phyloP scores from a whole-genome alignment of 2,113 vertebrate species.

The Falcunculus frontatus region DNA sequence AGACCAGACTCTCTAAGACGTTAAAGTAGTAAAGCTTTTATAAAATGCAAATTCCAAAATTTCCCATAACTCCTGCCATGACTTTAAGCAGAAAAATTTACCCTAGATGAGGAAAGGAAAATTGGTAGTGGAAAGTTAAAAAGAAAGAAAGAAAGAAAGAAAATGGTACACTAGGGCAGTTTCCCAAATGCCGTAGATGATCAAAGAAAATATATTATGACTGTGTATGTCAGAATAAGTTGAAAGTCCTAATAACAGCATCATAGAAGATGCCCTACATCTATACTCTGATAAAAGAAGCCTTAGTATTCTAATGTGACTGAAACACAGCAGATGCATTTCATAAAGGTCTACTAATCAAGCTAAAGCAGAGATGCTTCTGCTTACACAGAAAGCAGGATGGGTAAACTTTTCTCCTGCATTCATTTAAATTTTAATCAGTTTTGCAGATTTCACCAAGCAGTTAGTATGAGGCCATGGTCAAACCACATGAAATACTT shows the following conservation, averaged over 20 bases:
- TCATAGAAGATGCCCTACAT: not conserved
- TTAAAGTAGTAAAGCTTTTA: not conserved
- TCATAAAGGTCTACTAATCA: not conserved
- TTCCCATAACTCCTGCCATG: not conserved
- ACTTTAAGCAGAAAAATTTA: not conserved
- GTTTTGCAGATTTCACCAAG: not conserved
- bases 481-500: not conserved
- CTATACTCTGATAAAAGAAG: not conserved
- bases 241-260: not conserved
- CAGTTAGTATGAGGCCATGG: rapidly evolving
- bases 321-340: not conserved
- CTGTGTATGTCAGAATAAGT: not conserved
- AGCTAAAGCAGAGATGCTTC: not conserved
- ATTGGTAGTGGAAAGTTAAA: not conserved
- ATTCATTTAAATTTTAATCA: not conserved
- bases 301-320: not conserved
- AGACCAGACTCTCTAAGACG: not conserved
- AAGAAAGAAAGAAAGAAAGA: not conserved
- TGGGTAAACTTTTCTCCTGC: not conserved
- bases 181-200: not conserved
- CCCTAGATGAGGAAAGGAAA: not conserved
- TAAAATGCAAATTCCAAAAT: not conserved
- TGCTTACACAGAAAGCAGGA: not conserved
- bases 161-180: not conserved
- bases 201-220: not conserved